Evolutionary conservation across 2,113 vertebrate genomes (phyloP), one percentile per base, ranked within the genome.

Genomic region (Albula goreensis): DNA sequence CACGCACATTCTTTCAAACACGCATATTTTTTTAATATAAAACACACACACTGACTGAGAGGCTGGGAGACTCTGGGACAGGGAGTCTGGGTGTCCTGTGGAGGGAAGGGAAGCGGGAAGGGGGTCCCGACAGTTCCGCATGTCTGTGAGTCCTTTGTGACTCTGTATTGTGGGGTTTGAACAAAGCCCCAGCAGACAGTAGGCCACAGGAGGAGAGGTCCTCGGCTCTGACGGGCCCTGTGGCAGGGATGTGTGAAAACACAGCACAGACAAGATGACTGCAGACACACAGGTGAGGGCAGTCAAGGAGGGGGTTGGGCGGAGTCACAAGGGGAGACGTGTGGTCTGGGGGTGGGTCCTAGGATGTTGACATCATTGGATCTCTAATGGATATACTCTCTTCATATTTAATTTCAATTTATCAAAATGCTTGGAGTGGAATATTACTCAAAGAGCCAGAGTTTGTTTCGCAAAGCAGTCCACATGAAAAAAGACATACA

Each of bases 101-200:
- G 80, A 12, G 50, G 49, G 50, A 17, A 25, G 51, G 17, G n/a
- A 31, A 17, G 52, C n/a, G 82, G 11, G 56, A 48, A 41, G 41
- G 22, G 74, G 31, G 41, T 12, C 13, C 48, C 15, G 5, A 15
- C 41, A 48, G 83, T 2, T 12, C 41, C 77, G 7, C 5, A 49
- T 87, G 74, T 70, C 84, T 80, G 83, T 66, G 41, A 51, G 82
- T 13, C 77, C 49, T 70, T 84, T 87, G 86, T 87, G 81, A 57
- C 8, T 0, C 78, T 82, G 31, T 80, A 53, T 41, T 41, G 17
- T 19, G 19, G 70, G 85, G 31, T 49, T 25, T 41, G 31, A 86
- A 86, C 85, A 86, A 86, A 56, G 85, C 49, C 15, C 15, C 60
- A 50, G 13, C 85, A 82, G 53, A 41, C 57, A 83, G 41, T 53